These are phyloP conservation scores for Lonchura striata DNA, from an alignment of 2,113 vertebrate species.

Conservation along the genomic window DNA sequence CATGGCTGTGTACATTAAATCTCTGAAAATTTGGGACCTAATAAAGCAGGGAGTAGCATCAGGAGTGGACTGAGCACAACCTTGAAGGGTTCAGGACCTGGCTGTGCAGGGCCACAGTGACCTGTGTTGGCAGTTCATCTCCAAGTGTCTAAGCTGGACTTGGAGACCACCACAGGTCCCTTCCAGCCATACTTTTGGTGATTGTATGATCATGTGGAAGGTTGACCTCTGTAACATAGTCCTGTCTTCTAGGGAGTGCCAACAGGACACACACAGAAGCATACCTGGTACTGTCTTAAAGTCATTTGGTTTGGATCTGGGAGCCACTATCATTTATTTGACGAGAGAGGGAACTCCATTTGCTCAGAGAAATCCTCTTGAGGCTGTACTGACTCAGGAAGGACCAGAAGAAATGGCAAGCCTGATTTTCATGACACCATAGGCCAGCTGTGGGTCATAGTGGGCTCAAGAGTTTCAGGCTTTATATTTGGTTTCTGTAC, in stretches of 20 bases:
- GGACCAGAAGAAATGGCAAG: neutral
- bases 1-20: neutral
- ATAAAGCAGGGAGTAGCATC: neutral
- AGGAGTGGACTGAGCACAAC: neutral
- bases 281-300: neutral
- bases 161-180: neutral
- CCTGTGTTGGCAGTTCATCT: neutral
- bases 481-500: neutral
- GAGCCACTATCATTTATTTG: neutral
- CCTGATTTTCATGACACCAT: neutral
- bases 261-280: neutral
- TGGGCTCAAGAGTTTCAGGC: neutral
- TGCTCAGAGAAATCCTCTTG: neutral
- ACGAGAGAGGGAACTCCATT: neutral
- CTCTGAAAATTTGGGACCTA: neutral
- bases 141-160: neutral
- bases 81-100: neutral
- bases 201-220: neutral
- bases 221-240: rapidly evolving
- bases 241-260: neutral
- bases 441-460: neutral
- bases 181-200: neutral
- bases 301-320: neutral
- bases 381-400: neutral
- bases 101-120: neutral